These are phyloP conservation scores for Monopterus albus DNA, from an alignment of 2,113 vertebrate species.

Conservation along the genomic window DNA sequence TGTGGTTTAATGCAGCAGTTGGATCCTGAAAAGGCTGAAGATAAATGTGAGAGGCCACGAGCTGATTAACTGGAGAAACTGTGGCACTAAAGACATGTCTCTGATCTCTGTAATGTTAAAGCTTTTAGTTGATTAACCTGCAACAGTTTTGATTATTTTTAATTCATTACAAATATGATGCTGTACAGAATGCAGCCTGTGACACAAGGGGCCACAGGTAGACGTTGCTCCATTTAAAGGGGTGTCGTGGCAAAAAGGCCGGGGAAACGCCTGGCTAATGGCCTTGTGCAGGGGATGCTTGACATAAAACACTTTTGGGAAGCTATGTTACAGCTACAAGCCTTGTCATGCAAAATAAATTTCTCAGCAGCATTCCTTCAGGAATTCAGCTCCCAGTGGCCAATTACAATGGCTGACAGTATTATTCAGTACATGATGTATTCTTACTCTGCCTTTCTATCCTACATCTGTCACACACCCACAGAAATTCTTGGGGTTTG, in stretches of 20 bases:
- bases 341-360: slow-evolving; percentile 27
- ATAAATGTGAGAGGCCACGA: no score
- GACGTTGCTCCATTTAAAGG: neutral
- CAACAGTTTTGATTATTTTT: no score
- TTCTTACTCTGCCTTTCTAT: neutral
- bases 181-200: no score
- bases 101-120: no score
- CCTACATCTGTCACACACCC: neutral
- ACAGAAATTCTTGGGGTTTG: neutral
- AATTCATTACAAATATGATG: no score
- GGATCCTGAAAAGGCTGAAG: no score
- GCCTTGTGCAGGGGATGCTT: neutral
- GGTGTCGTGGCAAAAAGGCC: neutral
- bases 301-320: neutral
- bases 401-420: neutral
- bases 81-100: no score
- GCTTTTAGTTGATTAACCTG: no score
- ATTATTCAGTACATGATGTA: neutral
- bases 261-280: neutral
- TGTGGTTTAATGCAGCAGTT: no score
- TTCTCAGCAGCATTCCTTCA: neutral
- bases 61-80: no score
- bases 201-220: no score
- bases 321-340: slow-evolving; percentile 10
- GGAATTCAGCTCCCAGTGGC: slow-evolving; percentile 10